A percentile compares a stretch with the other conserved stretches of the same genome.
Evolutionary conservation across 2,888 invertebrate genomes (phyloP).

Genomic region (Limnephilus lunatus): DNA sequence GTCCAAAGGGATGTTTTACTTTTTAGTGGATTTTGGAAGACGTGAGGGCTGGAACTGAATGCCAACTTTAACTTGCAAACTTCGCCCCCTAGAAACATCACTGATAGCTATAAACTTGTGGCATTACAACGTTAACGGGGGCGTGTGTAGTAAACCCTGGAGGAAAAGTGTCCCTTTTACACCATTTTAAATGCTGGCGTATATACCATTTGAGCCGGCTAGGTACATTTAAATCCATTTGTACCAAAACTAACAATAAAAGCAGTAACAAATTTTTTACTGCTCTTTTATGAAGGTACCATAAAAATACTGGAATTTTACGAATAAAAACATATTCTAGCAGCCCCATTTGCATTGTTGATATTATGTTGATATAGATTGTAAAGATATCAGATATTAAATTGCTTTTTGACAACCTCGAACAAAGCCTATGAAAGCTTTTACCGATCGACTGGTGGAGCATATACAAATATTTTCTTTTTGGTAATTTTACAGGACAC

Average conservation of each 20-base stretch:
- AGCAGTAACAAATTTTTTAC: slow-evolving; percentile 7
- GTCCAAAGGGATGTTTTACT: not conserved
- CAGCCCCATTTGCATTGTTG: not conserved
- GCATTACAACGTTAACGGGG: slow-evolving; percentile 40
- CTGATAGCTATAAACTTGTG: slow-evolving; percentile 35
- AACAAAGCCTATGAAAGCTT: not conserved
- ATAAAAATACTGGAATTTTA: not conserved
- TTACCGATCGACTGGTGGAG: not conserved
- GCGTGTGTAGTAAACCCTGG: slow-evolving; percentile 25
- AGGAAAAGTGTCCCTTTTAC: slow-evolving; percentile 21
- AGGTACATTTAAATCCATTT: slow-evolving; percentile 8
- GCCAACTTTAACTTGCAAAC: slow-evolving; percentile 13
- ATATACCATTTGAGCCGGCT: not conserved
- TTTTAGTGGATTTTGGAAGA: not conserved
- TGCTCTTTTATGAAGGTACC: not conserved
- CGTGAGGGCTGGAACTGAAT: slow-evolving; percentile 22
- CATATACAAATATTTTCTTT: not conserved
- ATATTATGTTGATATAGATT: not conserved
- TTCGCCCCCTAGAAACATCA: slow-evolving; percentile 28
- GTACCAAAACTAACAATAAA: slow-evolving; percentile 18
- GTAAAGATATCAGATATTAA: not conserved
- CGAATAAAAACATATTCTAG: not conserved
- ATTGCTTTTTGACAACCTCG: not conserved
- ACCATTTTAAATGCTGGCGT: slow-evolving; percentile 9
- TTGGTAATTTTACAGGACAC: not conserved